Evolutionary conservation across 2,888 invertebrate species (phyloP), one percentile per base, ranked within the genome.

Genomic region (Cephus pygmeus): DNA sequence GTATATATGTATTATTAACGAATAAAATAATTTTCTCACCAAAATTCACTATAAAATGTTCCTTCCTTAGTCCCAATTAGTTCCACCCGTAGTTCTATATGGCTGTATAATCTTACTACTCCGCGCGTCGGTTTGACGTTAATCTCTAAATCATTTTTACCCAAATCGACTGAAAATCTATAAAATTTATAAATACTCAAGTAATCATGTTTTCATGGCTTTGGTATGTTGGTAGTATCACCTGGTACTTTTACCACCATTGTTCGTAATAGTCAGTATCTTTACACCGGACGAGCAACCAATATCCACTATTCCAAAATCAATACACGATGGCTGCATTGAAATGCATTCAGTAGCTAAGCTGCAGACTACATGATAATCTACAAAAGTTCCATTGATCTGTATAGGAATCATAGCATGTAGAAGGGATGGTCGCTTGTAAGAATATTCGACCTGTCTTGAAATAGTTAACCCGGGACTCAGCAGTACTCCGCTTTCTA

Each of bases 281-380:
- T 89, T 89, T n/a, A 88, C 83, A 3, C 88, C 88, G 3, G 92
- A 91, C 0, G 91, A 86, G 71, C 88, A 88, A 11, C 91, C 92
- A 15, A 92, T 84, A 80, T 93, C 92, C 3, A 93, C 88, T 69
- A 88, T 87, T 0, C 92, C 92, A 83, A 92, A 92, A 83, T 93
- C 89, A 4, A 93, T 80, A 1, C 80, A 80, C 12, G 82, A 79
- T 1, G 92, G 92, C 0, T 87, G 83, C 1, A 91, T 85, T 0
- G 79, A 79, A 3, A 92, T 87, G 11, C 80, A 77, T 68, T 90
- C 84, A 33, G 79, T 80, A 11, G 88, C 86, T 35, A 88, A 73
- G 9, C 83, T 84, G 76, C 89, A 89, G 78, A 88, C 79, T 9
- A 92, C 81, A 11, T 86, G 85, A 78, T 91, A 92, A 76, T 88